These are phyloP conservation scores for Sebastes nivosus DNA, from an alignment of 2,797 vertebrate species.

Conservation along the genomic window DNA sequence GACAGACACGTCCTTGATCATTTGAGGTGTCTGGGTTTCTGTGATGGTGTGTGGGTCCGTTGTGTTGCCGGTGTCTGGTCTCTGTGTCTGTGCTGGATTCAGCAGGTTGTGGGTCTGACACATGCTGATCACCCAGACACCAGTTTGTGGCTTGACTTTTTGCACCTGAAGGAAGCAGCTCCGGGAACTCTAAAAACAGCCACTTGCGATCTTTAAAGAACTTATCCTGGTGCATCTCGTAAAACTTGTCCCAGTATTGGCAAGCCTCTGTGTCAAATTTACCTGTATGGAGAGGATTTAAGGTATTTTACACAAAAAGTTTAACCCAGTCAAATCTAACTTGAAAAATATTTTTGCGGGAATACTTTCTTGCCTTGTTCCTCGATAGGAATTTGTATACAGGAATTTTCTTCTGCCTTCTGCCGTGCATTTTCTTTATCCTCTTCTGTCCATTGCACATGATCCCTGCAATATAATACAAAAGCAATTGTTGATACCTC, in stretches of 20 bases:
- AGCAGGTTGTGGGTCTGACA: neutral
- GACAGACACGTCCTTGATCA: neutral
- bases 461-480: conserved; percentile 84
- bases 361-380: conserved; percentile 82
- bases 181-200: conserved; percentile 91
- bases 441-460: conserved; percentile 91
- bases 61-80: conserved; percentile 7
- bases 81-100: conserved; percentile 15
- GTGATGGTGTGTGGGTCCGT: neutral
- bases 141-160: conserved; percentile 8
- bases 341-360: neutral
- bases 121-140: conserved; percentile 1
- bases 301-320: neutral
- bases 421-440: conserved; percentile 84
- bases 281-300: conserved; percentile 68
- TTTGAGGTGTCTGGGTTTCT: conserved; percentile 13
- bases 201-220: conserved; percentile 95
- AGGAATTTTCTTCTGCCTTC: conserved; percentile 88
- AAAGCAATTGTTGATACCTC: neutral
- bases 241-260: conserved; percentile 92
- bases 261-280: conserved; percentile 88
- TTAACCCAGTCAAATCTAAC: neutral
- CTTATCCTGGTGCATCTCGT: conserved; percentile 88
- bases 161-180: conserved; percentile 84
- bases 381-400: conserved; percentile 76